phyloP scores from a whole-genome alignment of 2,113 vertebrate species.

The Scortum barcoo region DNA sequence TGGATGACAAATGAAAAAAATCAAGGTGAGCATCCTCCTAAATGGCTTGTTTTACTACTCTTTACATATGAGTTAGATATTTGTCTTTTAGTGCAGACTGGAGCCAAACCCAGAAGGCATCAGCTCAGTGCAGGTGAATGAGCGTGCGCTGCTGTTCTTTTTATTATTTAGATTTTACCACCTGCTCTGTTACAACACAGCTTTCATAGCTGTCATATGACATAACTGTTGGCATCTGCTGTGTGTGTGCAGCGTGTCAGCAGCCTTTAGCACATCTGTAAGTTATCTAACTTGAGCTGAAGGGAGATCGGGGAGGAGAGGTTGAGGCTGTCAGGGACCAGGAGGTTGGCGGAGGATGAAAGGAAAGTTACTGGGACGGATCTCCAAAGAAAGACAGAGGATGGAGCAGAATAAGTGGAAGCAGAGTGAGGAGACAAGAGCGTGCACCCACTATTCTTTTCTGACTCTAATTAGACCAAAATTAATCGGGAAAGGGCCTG shows the following conservation, averaged over 20 bases:
- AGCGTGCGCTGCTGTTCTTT: too few relatives aligned
- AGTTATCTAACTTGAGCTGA: constrained; percentile 39
- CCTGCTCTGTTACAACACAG: neutral
- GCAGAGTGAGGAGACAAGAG: constrained; percentile 10
- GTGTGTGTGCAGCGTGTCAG: neutral
- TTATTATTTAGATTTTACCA: constrained; percentile 18
- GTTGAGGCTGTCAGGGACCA: constrained; percentile 32
- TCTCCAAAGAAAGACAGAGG: constrained; percentile 22
- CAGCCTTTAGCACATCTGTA: constrained; percentile 41
- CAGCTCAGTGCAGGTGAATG: neutral
- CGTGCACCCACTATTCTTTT: constrained; percentile 13
- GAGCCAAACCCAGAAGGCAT: neutral
- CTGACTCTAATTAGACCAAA: constrained; percentile 29
- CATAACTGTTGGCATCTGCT: constrained; percentile 45
- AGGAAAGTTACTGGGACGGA: constrained; percentile 44
- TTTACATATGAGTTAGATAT: neutral
- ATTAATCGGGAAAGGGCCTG: constrained; percentile 13
- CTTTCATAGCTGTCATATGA: constrained; percentile 26
- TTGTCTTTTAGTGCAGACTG: neutral
- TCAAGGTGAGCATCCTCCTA: neutral
- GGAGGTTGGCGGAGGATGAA: constrained; percentile 61
- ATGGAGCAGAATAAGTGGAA: neutral
- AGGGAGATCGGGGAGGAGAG: constrained; percentile 21
- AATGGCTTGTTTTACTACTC: neutral
- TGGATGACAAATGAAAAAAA: too few relatives aligned